Conservation (phyloP, 2,888 invertebrate genomes). For the Philhelius pedissequus region DNA sequence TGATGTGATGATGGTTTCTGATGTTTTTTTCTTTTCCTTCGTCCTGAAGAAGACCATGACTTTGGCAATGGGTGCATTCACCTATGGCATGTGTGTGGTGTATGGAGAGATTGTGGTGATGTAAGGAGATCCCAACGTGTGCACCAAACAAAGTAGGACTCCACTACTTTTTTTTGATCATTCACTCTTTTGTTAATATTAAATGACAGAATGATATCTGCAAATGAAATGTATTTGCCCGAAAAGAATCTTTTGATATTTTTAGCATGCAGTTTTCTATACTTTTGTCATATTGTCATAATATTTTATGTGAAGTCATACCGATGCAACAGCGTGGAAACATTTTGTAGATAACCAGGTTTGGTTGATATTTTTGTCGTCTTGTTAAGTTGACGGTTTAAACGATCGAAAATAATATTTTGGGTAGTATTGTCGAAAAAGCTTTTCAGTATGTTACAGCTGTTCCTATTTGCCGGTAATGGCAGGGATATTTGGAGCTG, state of each 20-base stretch:
- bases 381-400: constrained; percentile 40
- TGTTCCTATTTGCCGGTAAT: not conserved
- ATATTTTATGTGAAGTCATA: constrained; percentile 54
- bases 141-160: constrained; percentile 32
- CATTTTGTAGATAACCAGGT: constrained; percentile 33
- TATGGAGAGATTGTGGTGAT: constrained; percentile 33
- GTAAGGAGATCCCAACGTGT: constrained; percentile 15
- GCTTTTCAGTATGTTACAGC: not conserved
- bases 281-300: not conserved
- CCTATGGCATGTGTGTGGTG: constrained; percentile 71
- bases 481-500: not conserved
- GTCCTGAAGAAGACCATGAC: constrained; percentile 21
- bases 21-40: not conserved
- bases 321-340: constrained; percentile 57
- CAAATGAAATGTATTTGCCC: constrained; percentile 74
- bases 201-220: constrained; percentile 78
- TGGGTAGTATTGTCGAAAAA: not conserved
- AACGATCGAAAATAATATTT: constrained; percentile 1
- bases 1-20: constrained; percentile 48
- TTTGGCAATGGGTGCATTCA: constrained; percentile 76
- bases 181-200: constrained; percentile 70
- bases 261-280: constrained; percentile 1
- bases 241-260: constrained; percentile 44
- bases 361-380: constrained; percentile 37
- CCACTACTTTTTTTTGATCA: constrained; percentile 33